Conservation (phyloP, 2,888 invertebrate genomes). For the Acanthoscelides obtectus region DNA sequence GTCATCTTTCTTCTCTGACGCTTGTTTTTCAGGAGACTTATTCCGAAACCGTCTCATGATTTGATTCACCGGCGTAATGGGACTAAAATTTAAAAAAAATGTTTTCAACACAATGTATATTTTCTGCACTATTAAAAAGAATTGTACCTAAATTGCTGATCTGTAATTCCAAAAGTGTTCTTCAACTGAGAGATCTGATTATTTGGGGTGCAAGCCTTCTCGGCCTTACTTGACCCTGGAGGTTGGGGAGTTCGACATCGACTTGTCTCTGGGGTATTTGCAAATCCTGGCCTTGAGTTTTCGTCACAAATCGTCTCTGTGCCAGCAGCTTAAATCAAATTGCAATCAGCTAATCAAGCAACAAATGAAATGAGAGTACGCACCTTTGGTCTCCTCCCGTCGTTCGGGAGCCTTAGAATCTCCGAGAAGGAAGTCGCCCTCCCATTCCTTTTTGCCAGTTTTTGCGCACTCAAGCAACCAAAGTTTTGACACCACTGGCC, state of each 20-base stretch:
- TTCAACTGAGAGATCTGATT: not conserved
- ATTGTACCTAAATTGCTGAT: not conserved
- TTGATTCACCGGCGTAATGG: conserved; percentile 42
- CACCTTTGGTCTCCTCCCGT: not conserved
- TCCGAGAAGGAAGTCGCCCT: conserved; percentile 56
- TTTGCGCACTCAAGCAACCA: conserved; percentile 74
- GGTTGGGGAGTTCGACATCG: not conserved
- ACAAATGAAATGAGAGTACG: too few relatives aligned
- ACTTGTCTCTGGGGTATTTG: not conserved
- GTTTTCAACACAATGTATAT: not conserved
- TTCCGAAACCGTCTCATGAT: conserved; percentile 39
- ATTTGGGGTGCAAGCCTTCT: not conserved
- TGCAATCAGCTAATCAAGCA: too few relatives aligned
- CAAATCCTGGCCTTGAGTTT: not conserved
- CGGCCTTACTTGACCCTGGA: not conserved
- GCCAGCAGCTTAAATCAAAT: too few relatives aligned
- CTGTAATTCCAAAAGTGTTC: not conserved
- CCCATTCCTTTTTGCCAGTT: conserved; percentile 53
- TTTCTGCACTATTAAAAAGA: not conserved
- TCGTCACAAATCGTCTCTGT: not conserved
- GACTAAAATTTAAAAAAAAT: conserved; percentile 25
- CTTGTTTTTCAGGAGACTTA: conserved; percentile 24
- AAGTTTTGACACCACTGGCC: conserved; percentile 71
- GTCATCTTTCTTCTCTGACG: conserved; percentile 1
- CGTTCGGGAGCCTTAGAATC: conserved; percentile 44